Percentiles rank a stretch among this genome's conserved stretches.
phyloP scores from a whole-genome alignment of 2,888 invertebrate genomes.

The Agriopis marginaria region DNA sequence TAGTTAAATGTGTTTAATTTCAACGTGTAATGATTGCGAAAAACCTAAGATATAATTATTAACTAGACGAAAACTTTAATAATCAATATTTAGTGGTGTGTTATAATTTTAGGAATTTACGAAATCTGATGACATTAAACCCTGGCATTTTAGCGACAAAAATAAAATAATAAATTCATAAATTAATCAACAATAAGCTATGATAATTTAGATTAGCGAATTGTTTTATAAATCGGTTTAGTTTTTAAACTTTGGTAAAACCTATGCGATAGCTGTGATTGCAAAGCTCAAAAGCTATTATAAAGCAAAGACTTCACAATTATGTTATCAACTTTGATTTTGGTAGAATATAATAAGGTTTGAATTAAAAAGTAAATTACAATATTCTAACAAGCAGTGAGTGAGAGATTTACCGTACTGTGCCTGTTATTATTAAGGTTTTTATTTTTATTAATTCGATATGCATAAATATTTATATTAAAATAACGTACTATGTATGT shows the following conservation, averaged over 20 bases:
- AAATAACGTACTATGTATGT: too few species aligned
- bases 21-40: too few species aligned
- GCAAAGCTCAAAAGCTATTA: background rate
- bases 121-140: slow-evolving; percentile 28
- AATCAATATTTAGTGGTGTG: slow-evolving; percentile 14
- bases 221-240: slow-evolving; percentile 14
- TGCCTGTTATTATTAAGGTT: too few species aligned
- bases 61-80: slow-evolving; percentile 11
- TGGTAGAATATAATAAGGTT: too few species aligned
- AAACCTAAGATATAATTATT: background rate
- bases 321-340: too few species aligned
- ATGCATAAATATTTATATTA: too few species aligned
- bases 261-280: slow-evolving; percentile 6
- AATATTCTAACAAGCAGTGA: too few species aligned
- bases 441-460: too few species aligned
- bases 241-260: background rate
- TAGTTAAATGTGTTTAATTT: too few species aligned
- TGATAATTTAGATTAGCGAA: slow-evolving; percentile 29
- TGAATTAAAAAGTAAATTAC: too few species aligned
- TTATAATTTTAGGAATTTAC: slow-evolving; percentile 28
- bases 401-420: too few species aligned
- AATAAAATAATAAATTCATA: slow-evolving; percentile 29
- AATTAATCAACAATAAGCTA: slow-evolving; percentile 32
- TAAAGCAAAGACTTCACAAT: background rate
- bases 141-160: slow-evolving; percentile 40